These are phyloP conservation scores for Xylocopa sonorina DNA, from an alignment of 1,140 invertebrate genomes.

Conservation along the genomic window DNA sequence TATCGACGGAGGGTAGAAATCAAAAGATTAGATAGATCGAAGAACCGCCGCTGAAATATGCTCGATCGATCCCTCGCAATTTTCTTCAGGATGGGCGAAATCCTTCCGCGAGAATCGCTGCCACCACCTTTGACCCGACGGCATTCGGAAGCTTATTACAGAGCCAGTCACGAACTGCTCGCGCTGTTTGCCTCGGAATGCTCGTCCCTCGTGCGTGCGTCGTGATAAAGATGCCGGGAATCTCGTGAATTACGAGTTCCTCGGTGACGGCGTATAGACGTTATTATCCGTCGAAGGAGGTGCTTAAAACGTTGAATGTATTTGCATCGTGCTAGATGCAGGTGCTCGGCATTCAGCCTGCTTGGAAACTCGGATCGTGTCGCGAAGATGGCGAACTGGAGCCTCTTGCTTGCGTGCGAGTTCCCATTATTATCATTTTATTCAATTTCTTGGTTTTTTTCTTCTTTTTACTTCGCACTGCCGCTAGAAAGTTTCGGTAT, in stretches of 20 bases:
- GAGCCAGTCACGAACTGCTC: background rate
- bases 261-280: conserved; percentile 36
- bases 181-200: background rate
- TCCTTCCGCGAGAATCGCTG: background rate
- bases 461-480: no score
- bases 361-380: background rate
- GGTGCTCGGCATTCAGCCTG: background rate
- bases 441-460: background rate
- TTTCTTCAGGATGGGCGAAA: conserved; percentile 27
- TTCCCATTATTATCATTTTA: background rate
- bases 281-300: conserved; percentile 32
- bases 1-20: background rate
- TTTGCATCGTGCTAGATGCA: no score
- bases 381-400: background rate
- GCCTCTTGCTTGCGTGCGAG: no score
- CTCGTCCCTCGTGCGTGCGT: background rate
- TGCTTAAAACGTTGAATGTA: background rate
- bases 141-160: background rate
- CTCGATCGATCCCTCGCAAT: conserved; percentile 26
- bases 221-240: background rate
- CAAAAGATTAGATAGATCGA: background rate
- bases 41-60: conserved; percentile 1
- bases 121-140: background rate
- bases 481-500: no score
- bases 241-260: conserved; percentile 41